These are phyloP conservation scores for Diprion similis DNA, from an alignment of 1,140 invertebrate species.

Conservation along the genomic window DNA sequence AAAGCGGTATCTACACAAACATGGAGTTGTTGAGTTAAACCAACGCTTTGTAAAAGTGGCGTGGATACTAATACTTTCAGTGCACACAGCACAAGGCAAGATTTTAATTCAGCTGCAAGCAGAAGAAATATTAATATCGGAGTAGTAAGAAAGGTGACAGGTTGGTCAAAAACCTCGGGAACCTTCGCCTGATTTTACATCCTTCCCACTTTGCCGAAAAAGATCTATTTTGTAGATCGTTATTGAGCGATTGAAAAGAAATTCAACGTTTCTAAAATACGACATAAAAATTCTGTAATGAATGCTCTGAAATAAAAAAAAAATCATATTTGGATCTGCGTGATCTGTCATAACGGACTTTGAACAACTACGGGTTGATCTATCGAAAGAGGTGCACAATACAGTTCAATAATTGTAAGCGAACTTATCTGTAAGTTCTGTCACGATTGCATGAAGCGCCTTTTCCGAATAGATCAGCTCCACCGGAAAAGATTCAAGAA, in stretches of 20 bases:
- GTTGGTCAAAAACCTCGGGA: conserved; percentile 8
- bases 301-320: no score
- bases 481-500: neutral
- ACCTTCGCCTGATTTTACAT: conserved; percentile 15
- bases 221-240: neutral
- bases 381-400: no score
- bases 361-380: neutral
- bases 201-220: neutral
- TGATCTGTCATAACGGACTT: neutral
- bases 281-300: no score
- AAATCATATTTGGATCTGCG: no score
- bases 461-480: neutral
- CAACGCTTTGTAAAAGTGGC: neutral
- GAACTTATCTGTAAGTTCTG: no score
- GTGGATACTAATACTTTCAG: conserved; percentile 9
- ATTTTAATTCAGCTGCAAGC: conserved; percentile 3
- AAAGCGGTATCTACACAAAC: neutral
- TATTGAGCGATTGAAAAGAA: neutral
- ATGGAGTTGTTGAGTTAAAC: conserved; percentile 14
- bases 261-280: no score
- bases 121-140: neutral
- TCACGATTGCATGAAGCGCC: no score
- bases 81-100: conserved; percentile 7
- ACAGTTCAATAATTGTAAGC: no score
- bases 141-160: neutral